Base-by-base conservation (phyloP, 2,113 vertebrate genomes). In the Misgurnus anguillicaudatus region DNA sequence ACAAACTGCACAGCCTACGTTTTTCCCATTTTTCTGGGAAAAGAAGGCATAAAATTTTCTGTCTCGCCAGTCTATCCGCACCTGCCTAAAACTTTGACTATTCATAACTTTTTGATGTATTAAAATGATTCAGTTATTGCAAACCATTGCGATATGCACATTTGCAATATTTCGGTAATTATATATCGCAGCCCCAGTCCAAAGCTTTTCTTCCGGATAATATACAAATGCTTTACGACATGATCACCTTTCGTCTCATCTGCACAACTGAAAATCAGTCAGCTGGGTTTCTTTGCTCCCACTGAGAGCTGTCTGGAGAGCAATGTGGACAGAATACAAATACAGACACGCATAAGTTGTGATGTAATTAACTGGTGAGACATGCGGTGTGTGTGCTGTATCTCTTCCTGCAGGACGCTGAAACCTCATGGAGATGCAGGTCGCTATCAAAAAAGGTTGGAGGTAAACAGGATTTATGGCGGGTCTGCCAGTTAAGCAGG, bases 361-460 rank as follows among this genome's bases (percentile, higher is more conserved):
- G 24, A 58, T 74, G 77, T 87, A 83, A 89, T 89, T 88, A 87
- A 87, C 69, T 75, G 60, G 66, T 47, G 63, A 74, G 61, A 62
- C 31, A 76, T 39, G 47, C 45, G 42, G 66, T 75, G 76, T 71
- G 58, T 76, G 80, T 80, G 85, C 74, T 84, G 65, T 78, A 80
- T 71, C 51, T 66, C 62, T 75, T 70, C 74, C 60, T 57, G 21
- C 65, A 17, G 64, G 61, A 80, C 9, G 36, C 70, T 63, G 68
- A 73, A 80, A 73, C 62, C 48, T 51, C 75, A 75, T 72, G 31
- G 57, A 79, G 57, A 69, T 73, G 42, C 51, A 64, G 80, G 85
- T 85, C 77, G 69, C 70, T 74, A 38, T 75, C 65, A 63, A 39
- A 48, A 48, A 67, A 71, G 42, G 48, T 75, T 47, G 80, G 72